Conservation (phyloP, 2,888 invertebrate genomes). For the Amblyteles armatorius region DNA sequence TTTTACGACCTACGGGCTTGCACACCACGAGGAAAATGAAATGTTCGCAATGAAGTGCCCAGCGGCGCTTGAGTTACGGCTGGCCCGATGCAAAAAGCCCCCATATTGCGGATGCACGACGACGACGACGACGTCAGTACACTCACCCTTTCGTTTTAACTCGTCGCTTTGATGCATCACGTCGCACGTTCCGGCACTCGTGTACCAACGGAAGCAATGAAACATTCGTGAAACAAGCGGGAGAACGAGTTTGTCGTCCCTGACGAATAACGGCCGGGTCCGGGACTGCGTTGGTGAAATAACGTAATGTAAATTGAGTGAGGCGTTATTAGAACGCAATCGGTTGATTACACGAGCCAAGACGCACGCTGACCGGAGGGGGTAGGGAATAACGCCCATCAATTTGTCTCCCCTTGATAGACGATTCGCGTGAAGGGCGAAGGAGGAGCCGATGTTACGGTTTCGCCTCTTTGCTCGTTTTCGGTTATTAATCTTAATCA, state of each 20-base stretch:
- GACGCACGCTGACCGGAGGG: neutral
- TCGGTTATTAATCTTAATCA: conserved; percentile 69
- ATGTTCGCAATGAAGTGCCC: conserved; percentile 66
- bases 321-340: conserved; percentile 7
- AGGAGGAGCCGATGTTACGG: conserved; percentile 50
- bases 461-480: conserved; percentile 57
- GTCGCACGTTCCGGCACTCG: neutral
- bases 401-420: conserved; percentile 24
- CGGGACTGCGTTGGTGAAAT: neutral
- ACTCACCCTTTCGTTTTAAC: conserved; percentile 42
- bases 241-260: neutral
- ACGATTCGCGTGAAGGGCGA: conserved; percentile 4
- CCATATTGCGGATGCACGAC: conserved; percentile 62
- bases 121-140: conserved; percentile 43
- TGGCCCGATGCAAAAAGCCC: conserved; percentile 62
- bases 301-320: conserved; percentile 11
- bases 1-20: conserved; percentile 63
- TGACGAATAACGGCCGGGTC: conserved; percentile 2
- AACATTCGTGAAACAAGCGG: conserved; percentile 11
- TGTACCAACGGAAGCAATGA: conserved; percentile 19
- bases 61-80: conserved; percentile 63
- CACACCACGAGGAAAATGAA: conserved; percentile 62
- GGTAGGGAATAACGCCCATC: neutral
- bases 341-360: conserved; percentile 23
- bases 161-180: conserved; percentile 42